phyloP scores from a whole-genome alignment of 2,888 invertebrate species.

The Dascillus cervinus region DNA sequence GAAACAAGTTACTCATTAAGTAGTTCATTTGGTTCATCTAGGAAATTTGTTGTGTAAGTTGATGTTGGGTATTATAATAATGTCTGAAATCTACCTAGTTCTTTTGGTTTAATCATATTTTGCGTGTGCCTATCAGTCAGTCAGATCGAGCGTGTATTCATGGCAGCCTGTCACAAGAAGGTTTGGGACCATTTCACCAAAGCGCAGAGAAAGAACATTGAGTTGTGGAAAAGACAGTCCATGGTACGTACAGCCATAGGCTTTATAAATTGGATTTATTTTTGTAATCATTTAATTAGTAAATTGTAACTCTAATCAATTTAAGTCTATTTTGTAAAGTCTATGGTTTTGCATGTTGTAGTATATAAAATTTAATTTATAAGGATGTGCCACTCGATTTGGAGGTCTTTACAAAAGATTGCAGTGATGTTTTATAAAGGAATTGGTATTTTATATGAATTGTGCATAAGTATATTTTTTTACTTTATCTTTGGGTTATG shows the following conservation, averaged over 20 bases:
- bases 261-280: constrained; percentile 18
- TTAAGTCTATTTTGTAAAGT: constrained; percentile 32
- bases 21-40: no score
- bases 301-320: no score
- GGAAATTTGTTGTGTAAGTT: neutral
- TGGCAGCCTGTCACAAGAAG: constrained; percentile 93
- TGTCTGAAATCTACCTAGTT: constrained; percentile 10
- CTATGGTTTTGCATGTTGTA: constrained; percentile 28
- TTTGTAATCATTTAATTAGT: no score
- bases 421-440: no score
- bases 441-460: no score
- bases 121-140: constrained; percentile 70
- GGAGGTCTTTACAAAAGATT: no score
- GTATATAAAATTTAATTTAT: no score
- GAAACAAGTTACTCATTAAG: no score
- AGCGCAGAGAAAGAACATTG: constrained; percentile 97
- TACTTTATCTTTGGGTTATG: no score
- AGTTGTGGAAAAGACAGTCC: constrained; percentile 94
- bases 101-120: constrained; percentile 34
- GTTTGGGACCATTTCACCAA: constrained; percentile 99
- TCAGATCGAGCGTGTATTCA: constrained; percentile 98
- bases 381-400: no score
- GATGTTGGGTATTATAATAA: constrained; percentile 1
- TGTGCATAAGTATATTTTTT: no score
- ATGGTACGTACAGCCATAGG: constrained; percentile 61